Evolutionary conservation across 2,113 vertebrate species (phyloP), one percentile per base, ranked within the genome.

Genomic region (Caranx ignobilis): DNA sequence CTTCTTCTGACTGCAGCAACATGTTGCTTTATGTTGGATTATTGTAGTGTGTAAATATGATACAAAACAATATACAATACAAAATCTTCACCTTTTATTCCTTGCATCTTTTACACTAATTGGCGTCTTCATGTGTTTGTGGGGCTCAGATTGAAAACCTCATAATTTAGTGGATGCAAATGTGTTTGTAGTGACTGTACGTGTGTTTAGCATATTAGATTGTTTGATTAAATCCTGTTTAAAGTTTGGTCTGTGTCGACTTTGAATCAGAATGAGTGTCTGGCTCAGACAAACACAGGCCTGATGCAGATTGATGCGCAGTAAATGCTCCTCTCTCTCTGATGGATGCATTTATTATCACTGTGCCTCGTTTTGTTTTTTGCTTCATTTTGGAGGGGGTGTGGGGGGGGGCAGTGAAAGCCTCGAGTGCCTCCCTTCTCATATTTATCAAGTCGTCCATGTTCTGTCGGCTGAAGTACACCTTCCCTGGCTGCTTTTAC

Each of bases 361-460:
- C 68, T 2, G 39, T 26, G 16, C 21, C 73, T 79, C 39, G 0
- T 39, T 39, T 39, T 10, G 39, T 85, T 37, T 71, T 87, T 77
- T 71, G 26, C 60, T 13, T 56, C 21, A 26, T 47, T 47, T 31
- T 64, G 11, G 6, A 26, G 1, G 26, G 26, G n/a, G n/a, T n/a
- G n/a, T n/a, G n/a, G 54, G 71, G 63, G 26, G 60, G 35, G 48
- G 75, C 26, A 26, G 26, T 16, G 31, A 76, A 81, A 57, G 72
- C 81, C 59, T 85, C 32, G 37, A 88, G 86, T 88, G 84, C 52
- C 76, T 70, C 77, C 75, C 72, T 63, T 65, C 76, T 91, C 76
- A 39, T 89, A 87, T 90, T 87, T 79, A 89, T 84, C 81, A 79
- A 90, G 82, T 80, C 72, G 74, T 26, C n/a, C 8, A 34, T 59